Conservation (phyloP, 2,797 vertebrate species). For the Dallia pectoralis region DNA sequence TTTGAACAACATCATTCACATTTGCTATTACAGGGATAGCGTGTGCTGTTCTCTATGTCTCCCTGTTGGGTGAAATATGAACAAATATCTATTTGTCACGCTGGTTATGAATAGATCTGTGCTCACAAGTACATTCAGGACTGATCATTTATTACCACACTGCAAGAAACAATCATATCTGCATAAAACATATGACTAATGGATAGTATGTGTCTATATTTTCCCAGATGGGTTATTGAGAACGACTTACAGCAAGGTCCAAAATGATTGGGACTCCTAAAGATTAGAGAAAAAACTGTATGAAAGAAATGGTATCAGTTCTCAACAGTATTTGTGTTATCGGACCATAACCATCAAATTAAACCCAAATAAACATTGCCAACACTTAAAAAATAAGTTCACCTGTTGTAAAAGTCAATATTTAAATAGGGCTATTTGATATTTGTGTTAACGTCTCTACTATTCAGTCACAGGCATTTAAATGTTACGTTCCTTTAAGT, state of each 20-base stretch:
- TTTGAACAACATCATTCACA: slow-evolving; percentile 12
- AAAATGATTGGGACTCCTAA: no score
- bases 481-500: no score
- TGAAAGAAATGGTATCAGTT: no score
- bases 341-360: no score
- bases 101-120: slow-evolving; percentile 1
- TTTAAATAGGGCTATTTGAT: no score
- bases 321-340: no score
- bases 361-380: no score
- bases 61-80: slow-evolving; percentile 16
- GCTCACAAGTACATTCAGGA: slow-evolving; percentile 5
- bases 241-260: not conserved
- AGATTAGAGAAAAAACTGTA: no score
- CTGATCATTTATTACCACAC: slow-evolving; percentile 3
- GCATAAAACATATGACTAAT: not conserved
- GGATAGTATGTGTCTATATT: not conserved
- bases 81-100: not conserved
- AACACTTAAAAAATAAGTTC: no score
- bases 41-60: slow-evolving; percentile 7
- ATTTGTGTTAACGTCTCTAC: no score
- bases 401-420: no score
- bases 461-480: no score
- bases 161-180: not conserved
- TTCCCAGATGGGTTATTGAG: not conserved
- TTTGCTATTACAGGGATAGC: slow-evolving; percentile 2